phyloP scores from a whole-genome alignment of 2,113 vertebrate genomes.

The Rostratula benghalensis region DNA sequence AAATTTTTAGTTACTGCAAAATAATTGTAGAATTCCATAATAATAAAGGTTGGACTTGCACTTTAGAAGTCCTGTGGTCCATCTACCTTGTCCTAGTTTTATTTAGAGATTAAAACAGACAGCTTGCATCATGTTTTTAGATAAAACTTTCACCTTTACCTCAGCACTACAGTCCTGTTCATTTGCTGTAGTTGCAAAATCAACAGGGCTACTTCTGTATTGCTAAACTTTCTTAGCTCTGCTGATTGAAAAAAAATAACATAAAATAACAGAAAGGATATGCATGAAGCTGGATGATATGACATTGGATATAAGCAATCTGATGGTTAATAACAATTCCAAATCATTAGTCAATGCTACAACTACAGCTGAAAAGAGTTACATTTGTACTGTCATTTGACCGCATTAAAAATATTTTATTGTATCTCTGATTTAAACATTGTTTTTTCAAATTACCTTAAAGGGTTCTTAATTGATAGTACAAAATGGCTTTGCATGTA shows the following conservation, averaged over 20 bases:
- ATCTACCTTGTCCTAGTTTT: too few species aligned
- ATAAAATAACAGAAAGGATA: neutral
- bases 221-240: neutral
- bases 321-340: neutral
- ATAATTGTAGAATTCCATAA: neutral
- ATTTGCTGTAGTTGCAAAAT: neutral
- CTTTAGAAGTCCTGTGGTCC: neutral
- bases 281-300: neutral
- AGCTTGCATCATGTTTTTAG: too few species aligned
- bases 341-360: neutral
- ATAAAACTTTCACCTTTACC: neutral
- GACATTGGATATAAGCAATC: neutral
- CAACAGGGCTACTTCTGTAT: neutral
- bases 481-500: neutral
- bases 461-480: neutral
- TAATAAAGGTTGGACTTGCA: neutral
- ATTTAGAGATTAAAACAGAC: too few species aligned
- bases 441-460: neutral
- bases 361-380: neutral
- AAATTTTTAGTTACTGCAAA: neutral
- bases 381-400: neutral
- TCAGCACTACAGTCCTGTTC: neutral
- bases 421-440: neutral
- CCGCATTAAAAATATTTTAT: neutral
- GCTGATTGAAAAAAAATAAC: neutral